Evolutionary conservation across 2,113 vertebrate species (phyloP).

Genomic region (Glaucomys volans): DNA sequence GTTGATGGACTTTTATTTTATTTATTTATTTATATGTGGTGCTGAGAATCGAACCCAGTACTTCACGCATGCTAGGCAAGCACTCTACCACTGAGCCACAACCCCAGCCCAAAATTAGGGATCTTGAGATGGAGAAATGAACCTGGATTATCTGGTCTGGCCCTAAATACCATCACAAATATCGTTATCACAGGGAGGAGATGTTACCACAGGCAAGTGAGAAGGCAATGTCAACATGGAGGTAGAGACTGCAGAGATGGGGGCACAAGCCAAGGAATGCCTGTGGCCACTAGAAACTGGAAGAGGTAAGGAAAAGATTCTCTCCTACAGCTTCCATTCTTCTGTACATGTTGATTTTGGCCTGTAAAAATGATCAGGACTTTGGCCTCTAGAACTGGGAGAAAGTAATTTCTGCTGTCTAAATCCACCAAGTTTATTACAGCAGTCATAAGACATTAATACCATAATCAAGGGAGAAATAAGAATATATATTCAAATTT

Average conservation of each 20-base stretch:
- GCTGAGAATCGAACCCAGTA: too few species aligned
- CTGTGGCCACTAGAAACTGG: neutral
- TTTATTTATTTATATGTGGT: too few species aligned
- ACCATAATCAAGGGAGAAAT: neutral
- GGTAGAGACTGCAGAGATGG: neutral
- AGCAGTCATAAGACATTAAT: neutral
- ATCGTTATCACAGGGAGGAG: neutral
- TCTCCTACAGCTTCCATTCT: neutral
- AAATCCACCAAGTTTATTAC: slow-evolving; percentile 33
- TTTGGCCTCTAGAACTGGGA: neutral
- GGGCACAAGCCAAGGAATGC: neutral
- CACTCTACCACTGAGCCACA: too few species aligned
- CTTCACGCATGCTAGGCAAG: too few species aligned
- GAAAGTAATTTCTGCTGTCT: neutral
- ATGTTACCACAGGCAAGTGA: neutral
- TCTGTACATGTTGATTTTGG: neutral
- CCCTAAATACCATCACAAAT: neutral
- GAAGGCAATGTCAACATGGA: neutral
- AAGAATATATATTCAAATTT: neutral
- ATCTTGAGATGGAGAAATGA: neutral
- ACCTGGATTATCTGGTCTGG: neutral
- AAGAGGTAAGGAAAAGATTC: neutral
- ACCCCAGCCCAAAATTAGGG: neutral
- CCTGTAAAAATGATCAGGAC: neutral
- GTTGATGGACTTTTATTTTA: too few species aligned